Percentiles rank a stretch among this genome's conserved stretches.
These are phyloP conservation scores for Halisarca cf. caerulea DNA, from an alignment of 37 sponge, comb jelly and placozoan genomes.

Conservation along the genomic window DNA sequence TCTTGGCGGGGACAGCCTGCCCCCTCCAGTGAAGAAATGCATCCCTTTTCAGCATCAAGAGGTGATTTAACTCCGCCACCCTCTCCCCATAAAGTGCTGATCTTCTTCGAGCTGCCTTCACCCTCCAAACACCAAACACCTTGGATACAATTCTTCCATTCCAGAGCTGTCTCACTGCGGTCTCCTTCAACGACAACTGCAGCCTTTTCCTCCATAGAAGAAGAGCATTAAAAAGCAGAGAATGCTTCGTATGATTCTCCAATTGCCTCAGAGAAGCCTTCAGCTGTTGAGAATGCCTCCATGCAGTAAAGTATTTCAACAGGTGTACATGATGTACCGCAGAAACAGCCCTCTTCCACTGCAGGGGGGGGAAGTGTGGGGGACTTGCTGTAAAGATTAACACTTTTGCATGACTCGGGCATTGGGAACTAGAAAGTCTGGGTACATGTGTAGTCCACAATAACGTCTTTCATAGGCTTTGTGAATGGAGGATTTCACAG, in stretches of 20 bases:
- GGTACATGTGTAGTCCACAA: no score
- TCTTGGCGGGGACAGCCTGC: no score
- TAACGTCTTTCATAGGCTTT: no score
- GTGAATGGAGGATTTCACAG: no score
- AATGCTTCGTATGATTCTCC: not conserved
- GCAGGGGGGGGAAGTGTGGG: not conserved
- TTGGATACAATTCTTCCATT: not conserved
- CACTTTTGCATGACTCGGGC: no score
- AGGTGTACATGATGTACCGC: not conserved
- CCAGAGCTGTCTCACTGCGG: not conserved
- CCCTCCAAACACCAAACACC: not conserved
- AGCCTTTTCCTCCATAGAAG: slow-evolving; percentile 6
- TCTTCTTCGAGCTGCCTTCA: not conserved
- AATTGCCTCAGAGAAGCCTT: not conserved
- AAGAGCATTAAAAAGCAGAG: not conserved
- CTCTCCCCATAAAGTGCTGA: not conserved
- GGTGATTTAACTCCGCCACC: not conserved
- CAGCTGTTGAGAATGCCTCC: not conserved
- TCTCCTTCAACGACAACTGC: not conserved
- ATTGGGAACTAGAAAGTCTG: no score
- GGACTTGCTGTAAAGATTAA: no score
- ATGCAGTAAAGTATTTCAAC: not conserved
- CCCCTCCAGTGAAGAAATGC: not conserved
- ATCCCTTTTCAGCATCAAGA: not conserved
- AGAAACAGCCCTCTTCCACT: not conserved